Base-by-base conservation (phyloP, 2,113 vertebrate species). In the western clawed frog (Xenopus tropicalis) region DNA sequence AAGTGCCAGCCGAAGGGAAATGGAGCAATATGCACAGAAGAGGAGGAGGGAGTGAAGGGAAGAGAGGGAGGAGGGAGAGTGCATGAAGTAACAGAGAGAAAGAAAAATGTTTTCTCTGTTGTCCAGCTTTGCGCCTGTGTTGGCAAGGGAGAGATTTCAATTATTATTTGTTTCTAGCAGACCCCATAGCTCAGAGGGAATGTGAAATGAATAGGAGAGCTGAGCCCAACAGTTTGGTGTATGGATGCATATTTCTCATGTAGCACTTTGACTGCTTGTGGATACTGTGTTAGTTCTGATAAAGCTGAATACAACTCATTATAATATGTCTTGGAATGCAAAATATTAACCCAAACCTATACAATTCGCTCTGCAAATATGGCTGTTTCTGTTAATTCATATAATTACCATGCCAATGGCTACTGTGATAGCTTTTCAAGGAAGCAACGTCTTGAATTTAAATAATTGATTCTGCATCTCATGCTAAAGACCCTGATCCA, bases 81-180 rank as follows among this genome's bases (percentile, higher is more conserved):
- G 22, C 25, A 17, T 13, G 7, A 20, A n/a, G 43, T 20, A 43
- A 48, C 9, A 8, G 7, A 21, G 5, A 9, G 58, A 62, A 75
- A 79, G 78, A 79, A 77, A 81, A 78, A 81, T 79, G 78, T 75
- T 79, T 72, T 66, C 79, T 75, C 65, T 77, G 76, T 77, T 81
- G 81, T 78, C 79, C 77, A 62, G 79, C 69, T 65, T 61, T 69
- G 73, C 44, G 70, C 59, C 66, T 51, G 58, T 64, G 64, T 62
- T 44, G 78, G 77, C 48, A 29, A 67, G 56, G 67, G 65, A 77
- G 61, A 66, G 78, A 80, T 81, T 81, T 82, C 74, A 82, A 79
- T 82, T 78, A 82, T 77, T 61, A 78, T 68, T 71, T 65, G 58
- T 75, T 72, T 74, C 54, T 23, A 61, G 21, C 57, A 48, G 58